phyloP scores from a whole-genome alignment of 2,888 invertebrate species.

The Tribolium freemani region DNA sequence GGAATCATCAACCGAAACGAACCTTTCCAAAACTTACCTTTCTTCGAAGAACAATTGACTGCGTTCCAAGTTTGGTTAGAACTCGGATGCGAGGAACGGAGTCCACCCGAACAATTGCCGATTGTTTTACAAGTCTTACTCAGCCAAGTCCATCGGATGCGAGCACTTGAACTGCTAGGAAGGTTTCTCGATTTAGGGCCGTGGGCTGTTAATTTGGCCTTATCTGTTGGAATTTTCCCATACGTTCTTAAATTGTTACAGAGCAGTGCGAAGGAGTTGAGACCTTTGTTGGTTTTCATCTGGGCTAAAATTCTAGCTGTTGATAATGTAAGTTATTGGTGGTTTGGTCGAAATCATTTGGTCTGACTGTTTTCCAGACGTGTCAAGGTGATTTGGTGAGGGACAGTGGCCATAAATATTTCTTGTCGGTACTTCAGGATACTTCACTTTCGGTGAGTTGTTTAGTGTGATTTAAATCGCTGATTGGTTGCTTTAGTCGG shows the following conservation, averaged over 20 bases:
- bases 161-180: slow-evolving; percentile 94
- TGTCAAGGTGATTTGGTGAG: slow-evolving; percentile 96
- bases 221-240: slow-evolving; percentile 98
- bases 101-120: slow-evolving; percentile 95
- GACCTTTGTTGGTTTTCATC: slow-evolving; percentile 95
- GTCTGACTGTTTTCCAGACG: slow-evolving; percentile 71
- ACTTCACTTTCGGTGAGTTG: slow-evolving; percentile 81
- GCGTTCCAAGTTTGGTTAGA: slow-evolving; percentile 97
- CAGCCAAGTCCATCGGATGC: slow-evolving; percentile 88
- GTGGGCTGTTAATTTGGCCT: slow-evolving; percentile 95
- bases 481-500: slow-evolving; percentile 70
- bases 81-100: slow-evolving; percentile 81
- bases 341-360: slow-evolving; percentile 1
- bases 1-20: slow-evolving; percentile 76
- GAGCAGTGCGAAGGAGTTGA: slow-evolving; percentile 91
- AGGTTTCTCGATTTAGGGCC: slow-evolving; percentile 95
- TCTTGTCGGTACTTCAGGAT: slow-evolving; percentile 92
- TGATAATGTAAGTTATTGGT: slow-evolving; percentile 80
- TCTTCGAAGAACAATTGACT: slow-evolving; percentile 97
- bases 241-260: slow-evolving; percentile 97
- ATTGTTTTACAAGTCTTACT: slow-evolving; percentile 92
- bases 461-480: background rate
- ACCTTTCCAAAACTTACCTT: slow-evolving; percentile 84
- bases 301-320: slow-evolving; percentile 99
- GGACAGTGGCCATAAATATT: slow-evolving; percentile 95